Evolutionary conservation across 2,888 invertebrate genomes (phyloP).

Genomic region (Pollenia angustigena): DNA sequence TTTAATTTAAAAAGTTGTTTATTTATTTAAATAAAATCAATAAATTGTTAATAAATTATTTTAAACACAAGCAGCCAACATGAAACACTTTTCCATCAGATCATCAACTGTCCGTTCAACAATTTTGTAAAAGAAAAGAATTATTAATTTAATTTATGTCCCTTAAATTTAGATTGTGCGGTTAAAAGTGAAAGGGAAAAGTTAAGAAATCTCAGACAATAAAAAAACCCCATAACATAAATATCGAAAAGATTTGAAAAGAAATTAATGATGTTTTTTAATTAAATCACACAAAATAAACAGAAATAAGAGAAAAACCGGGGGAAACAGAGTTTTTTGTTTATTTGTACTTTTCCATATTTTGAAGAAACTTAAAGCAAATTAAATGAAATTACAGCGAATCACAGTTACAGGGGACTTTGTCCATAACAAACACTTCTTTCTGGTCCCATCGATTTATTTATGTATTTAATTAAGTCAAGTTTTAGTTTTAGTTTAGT

Average conservation of each 20-base stretch:
- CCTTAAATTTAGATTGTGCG: not conserved
- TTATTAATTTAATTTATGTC: slow-evolving; percentile 25
- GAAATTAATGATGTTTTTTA: slow-evolving; percentile 32
- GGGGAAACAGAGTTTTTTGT: not conserved
- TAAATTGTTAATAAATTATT: slow-evolving; percentile 10
- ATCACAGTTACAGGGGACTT: too few relatives aligned
- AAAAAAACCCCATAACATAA: not conserved
- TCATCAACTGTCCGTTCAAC: not conserved
- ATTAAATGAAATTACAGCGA: not conserved
- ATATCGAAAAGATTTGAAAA: slow-evolving; percentile 5
- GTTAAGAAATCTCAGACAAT: slow-evolving; percentile 16
- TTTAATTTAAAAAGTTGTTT: too few relatives aligned
- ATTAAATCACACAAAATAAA: slow-evolving; percentile 26
- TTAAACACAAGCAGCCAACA: not conserved
- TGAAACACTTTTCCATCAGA: not conserved
- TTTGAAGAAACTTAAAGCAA: slow-evolving; percentile 41
- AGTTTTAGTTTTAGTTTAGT: too few relatives aligned
- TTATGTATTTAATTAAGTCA: too few relatives aligned
- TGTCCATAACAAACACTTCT: too few relatives aligned
- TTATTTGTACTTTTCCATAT: slow-evolving; percentile 21
- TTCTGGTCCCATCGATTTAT: too few relatives aligned
- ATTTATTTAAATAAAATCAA: not conserved
- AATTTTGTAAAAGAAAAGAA: not conserved
- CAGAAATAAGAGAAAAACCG: slow-evolving; percentile 1
- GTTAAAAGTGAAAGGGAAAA: slow-evolving; percentile 2